Percentiles rank a stretch among this genome's conserved stretches.
These are phyloP conservation scores for Lithobates sylvaticus DNA, from an alignment of 2,797 vertebrate genomes.

Conservation along the genomic window DNA sequence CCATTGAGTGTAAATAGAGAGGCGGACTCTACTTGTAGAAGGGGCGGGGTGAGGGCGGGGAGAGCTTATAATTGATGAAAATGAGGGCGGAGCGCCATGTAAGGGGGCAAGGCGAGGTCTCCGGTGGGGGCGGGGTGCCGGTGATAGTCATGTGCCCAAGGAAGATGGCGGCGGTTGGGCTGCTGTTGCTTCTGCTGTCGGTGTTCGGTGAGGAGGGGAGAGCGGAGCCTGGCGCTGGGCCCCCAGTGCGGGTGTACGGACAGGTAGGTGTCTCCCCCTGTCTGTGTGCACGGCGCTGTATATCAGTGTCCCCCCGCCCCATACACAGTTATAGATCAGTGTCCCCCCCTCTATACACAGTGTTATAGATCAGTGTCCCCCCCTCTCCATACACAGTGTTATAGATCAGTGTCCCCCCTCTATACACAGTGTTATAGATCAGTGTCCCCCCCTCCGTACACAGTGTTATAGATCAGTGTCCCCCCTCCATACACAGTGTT, in stretches of 20 bases:
- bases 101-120: not conserved
- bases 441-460: not conserved
- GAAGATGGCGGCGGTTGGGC: conserved; percentile 49
- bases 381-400: not conserved
- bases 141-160: conserved; percentile 7
- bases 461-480: not conserved
- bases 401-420: rapidly evolving
- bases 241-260: conserved; percentile 89
- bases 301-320: not conserved
- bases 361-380: not conserved
- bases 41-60: not conserved
- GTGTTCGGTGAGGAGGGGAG: conserved; percentile 4
- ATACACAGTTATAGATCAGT: not conserved
- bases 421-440: not conserved
- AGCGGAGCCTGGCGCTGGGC: conserved; percentile 65
- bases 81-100: not conserved
- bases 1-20: too few relatives aligned
- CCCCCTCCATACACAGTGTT: not conserved
- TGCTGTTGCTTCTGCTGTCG: conserved; percentile 20
- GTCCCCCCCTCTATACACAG: not conserved
- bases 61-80: rapidly evolving
- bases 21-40: too few relatives aligned
- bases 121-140: conserved; percentile 11
- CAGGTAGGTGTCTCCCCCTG: conserved; percentile 78
- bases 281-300: not conserved